phyloP scores from a whole-genome alignment of 2,888 invertebrate genomes.

The Ceraclea dissimilis region DNA sequence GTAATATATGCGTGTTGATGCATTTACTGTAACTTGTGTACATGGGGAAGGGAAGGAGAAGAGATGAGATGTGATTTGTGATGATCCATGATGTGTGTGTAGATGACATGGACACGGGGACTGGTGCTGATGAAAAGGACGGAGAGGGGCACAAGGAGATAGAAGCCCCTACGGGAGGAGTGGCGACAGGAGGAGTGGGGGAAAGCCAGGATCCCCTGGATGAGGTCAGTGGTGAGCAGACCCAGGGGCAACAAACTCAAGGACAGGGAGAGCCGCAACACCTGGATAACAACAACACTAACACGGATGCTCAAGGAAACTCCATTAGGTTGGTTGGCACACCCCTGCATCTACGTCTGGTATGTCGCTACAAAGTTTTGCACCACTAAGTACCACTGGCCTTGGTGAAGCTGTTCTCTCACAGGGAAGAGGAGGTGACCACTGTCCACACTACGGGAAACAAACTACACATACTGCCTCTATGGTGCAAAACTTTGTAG shows the following conservation, averaged over 20 bases:
- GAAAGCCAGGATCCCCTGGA: conserved; percentile 37
- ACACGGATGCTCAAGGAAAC: conserved; percentile 25
- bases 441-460: background rate
- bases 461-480: no score
- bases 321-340: conserved; percentile 23
- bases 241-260: conserved; percentile 26
- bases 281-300: conserved; percentile 5
- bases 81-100: conserved; percentile 26
- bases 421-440: conserved; percentile 3
- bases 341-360: conserved; percentile 4
- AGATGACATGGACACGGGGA: conserved; percentile 34
- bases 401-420: background rate
- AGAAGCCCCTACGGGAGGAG: conserved; percentile 30
- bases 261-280: conserved; percentile 6
- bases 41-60: no score
- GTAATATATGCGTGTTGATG: no score
- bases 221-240: background rate
- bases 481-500: conserved; percentile 49
- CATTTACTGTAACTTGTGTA: no score
- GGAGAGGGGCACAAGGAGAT: conserved; percentile 37
- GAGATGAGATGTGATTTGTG: background rate
- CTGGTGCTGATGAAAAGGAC: conserved; percentile 39
- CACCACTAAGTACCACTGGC: conserved; percentile 9
- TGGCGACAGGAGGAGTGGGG: conserved; percentile 40
- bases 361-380: conserved; percentile 24